Evolutionary conservation across 2,797 vertebrate genomes (phyloP).

Genomic region (Perdix hodgsoniae): DNA sequence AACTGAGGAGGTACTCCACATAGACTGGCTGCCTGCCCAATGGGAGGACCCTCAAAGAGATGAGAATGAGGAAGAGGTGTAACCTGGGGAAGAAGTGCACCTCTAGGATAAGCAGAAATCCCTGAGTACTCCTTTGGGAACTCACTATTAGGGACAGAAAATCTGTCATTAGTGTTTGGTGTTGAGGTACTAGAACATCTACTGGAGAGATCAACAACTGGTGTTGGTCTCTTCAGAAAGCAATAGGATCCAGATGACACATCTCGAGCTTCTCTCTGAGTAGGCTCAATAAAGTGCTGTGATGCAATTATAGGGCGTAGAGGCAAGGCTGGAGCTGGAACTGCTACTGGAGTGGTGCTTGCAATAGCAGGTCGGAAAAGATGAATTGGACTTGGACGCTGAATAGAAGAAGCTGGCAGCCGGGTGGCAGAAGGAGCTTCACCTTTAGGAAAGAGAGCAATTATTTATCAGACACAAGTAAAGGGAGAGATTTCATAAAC

Average conservation of each 20-base stretch:
- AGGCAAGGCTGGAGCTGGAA: constrained; percentile 68
- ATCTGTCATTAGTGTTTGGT: constrained; percentile 68
- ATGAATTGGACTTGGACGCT: constrained; percentile 70
- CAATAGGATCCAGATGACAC: constrained; percentile 53
- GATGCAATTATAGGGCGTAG: constrained; percentile 64
- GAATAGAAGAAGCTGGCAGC: constrained; percentile 71
- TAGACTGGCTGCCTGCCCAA: constrained; percentile 60
- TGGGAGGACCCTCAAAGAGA: constrained; percentile 67
- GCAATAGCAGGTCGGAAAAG: constrained; percentile 75
- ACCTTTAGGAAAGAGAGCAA: constrained; percentile 75
- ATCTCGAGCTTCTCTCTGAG: constrained; percentile 60
- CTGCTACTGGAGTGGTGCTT: constrained; percentile 65
- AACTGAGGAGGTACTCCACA: constrained; percentile 71
- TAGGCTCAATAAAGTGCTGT: constrained; percentile 67
- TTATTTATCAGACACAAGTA: not conserved
- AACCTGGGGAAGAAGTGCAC: constrained; percentile 63
- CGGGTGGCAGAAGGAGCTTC: constrained; percentile 63
- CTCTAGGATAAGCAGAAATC: constrained; percentile 68
- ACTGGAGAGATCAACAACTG: constrained; percentile 66
- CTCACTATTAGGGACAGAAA: constrained; percentile 64
- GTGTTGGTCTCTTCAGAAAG: constrained; percentile 69
- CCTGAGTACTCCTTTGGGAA: constrained; percentile 68
- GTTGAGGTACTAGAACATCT: constrained; percentile 70
- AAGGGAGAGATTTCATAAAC: not conserved
- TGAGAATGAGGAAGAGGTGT: constrained; percentile 67